Evolutionary conservation across 2,797 vertebrate species (phyloP), one percentile per base, ranked within the genome.

Genomic region (Diglossa cyanea): DNA sequence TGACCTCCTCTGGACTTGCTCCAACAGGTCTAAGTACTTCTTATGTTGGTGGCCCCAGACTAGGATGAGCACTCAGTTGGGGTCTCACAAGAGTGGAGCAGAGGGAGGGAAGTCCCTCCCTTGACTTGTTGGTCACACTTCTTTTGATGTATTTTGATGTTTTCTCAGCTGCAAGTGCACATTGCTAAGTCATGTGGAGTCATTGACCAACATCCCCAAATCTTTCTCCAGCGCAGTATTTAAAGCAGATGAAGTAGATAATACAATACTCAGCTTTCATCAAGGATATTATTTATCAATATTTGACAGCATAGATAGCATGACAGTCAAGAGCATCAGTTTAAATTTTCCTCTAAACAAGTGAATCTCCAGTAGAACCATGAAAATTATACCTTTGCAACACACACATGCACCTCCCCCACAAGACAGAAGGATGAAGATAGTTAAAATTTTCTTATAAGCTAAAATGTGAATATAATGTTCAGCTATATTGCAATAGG

Each of bases 361-460:
- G 47, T 33, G 63, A 95, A 58, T 55, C 30, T 93, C 63, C 51
- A 78, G 45, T 23, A 78, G 42, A 85, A 44, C 62, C 79, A 45
- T 24, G 33, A 81, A 30, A 48, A 45, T 65, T 60, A 79, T 39
- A 75, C 20, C 42, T 81, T 60, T 84, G 25, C 13, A 51, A 54
- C 28, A 61, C 24, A 54, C 30, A 51, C 11, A 35, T 4, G 14
- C 3, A 9, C 10, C 2, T 24, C 2, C 17, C 1, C 7, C 16
- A 10, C 26, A 74, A 57, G 13, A 62, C 17, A 62, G 45, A 71
- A 66, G 12, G 81, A 30, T 17, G 65, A 86, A 97, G 68, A 82
- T 94, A 84, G 73, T 70, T 95, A 61, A 67, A 91, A 94, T 97
- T 96, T 96, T 93, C 84, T 86, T 91, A 86, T 72, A 91, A 80